Evolutionary conservation across 2,888 invertebrate species (phyloP), one percentile per base, ranked within the genome.

Genomic region (Prenolepis imparis): DNA sequence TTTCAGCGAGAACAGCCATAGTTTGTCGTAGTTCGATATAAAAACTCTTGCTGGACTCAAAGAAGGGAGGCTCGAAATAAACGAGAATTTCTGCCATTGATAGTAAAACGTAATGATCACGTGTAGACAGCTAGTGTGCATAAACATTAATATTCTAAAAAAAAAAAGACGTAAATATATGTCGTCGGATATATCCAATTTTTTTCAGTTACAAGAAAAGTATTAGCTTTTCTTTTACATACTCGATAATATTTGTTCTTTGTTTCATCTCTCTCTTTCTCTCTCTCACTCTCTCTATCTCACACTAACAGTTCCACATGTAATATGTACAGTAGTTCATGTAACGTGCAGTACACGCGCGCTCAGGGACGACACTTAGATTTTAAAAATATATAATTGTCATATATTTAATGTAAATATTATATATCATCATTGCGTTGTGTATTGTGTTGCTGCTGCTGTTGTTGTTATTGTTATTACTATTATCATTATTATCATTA

Each of bases 341-440:
- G 21, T 59, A 72, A 59, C 73, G 73, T 89, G 90, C 88, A 92
- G 91, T 90, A 93, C 93, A 93, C 91, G 94, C 93, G 93, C 91
- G 94, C 93, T 92, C 91, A 77, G 91, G 93, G 93, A 94, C 94
- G 94, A 94, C 94, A 94, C 94, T 94, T 94, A 94, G 94, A 94
- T 93, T 94, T 94, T 94, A 94, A 94, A 94, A 94, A 94, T 94
- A 94, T 52, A 52, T 94, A 94, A 94, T 94, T 92, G 93, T 94
- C 93, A 92, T 94, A 93, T 93, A 94, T 91, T 93, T 93, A 91
- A 89, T 92, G 93, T 93, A 92, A 89, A 89, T 90, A 93, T 91
- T 90, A 90, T 59, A 67, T 90, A 89, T 90, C 91, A 91, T 92
- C 90, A 87, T 88, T 89, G 89, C 91, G 86, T 88, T 90, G 74